Base-by-base conservation (phyloP, 2,888 invertebrate species). In the Julus scandinavius region DNA sequence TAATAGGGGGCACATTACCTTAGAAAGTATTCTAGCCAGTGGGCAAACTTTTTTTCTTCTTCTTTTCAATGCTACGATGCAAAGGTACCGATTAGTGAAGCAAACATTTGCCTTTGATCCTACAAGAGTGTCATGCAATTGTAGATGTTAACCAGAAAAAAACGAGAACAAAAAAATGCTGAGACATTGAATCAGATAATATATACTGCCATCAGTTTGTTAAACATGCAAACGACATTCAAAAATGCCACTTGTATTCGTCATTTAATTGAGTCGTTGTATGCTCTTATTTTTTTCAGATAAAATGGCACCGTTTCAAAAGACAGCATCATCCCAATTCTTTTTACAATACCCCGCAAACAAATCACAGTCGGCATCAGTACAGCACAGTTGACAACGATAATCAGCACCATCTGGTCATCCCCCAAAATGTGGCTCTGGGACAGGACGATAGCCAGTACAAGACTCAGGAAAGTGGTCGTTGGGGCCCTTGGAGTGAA, bases 401-500 rank as follows among this genome's bases (percentile, higher is more conserved):
- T 13, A n/a, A 58, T n/a, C 11, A 87, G 29, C 38, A 87, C n/a
- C 29, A 20, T 63, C 58, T 58, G 58, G 63, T 87, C 54, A 83
- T 87, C 38, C 87, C 87, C n/a, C 72, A 45, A 17, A 58, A 88
- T 38, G 87, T 89, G 40, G 87, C 29, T n/a, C 29, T 88, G 38
- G 88, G 89, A 11, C 83, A 87, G 38, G 58, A 84, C 80, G 17
- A 38, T 15, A 54, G 6, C 29, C 58, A 49, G 7, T 41, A 80
- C 29, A n/a, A 92, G 49, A 15, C n/a, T 11, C 38, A 45, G 17
- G 94, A 94, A 87, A 93, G 94, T 13, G 95, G 95, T 17, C 94
- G 94, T 89, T 97, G 97, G 97, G 95, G 95, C 5, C 95, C 95
- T 11, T 98, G 98, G 97, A 95, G 96, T 15, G 94, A 95, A 83